phyloP scores from a whole-genome alignment of 2,888 invertebrate species.

The Lucinisca nassula region DNA sequence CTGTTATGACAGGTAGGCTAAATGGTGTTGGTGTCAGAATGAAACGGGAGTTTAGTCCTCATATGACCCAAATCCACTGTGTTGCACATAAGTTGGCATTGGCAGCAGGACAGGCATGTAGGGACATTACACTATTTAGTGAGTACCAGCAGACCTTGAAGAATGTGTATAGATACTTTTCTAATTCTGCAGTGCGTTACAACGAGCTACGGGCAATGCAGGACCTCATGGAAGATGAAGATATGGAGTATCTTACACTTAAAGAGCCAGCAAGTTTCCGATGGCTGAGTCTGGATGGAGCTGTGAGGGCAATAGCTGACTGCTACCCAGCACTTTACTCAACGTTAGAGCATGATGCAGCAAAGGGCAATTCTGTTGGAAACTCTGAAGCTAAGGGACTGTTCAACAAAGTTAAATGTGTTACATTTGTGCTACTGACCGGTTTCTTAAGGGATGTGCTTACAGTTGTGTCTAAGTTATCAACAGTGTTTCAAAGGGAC shows the following conservation, averaged over 20 bases:
- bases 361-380: constrained; percentile 17
- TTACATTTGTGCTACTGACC: constrained; percentile 31
- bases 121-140: constrained; percentile 13
- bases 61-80: constrained; percentile 49
- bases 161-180: constrained; percentile 42
- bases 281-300: constrained; percentile 45
- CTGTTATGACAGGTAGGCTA: constrained; percentile 18
- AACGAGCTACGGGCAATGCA: constrained; percentile 37
- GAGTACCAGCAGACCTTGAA: constrained; percentile 43
- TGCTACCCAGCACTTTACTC: constrained; percentile 43
- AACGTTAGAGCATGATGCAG: constrained; percentile 28
- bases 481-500: constrained; percentile 35
- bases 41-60: constrained; percentile 2
- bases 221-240: not conserved
- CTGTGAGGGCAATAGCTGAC: constrained; percentile 36
- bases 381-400: constrained; percentile 40
- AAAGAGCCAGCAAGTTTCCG: constrained; percentile 56
- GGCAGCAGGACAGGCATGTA: constrained; percentile 60
- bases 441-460: constrained; percentile 46
- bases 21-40: constrained; percentile 39
- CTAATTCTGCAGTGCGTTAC: constrained; percentile 51
- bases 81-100: constrained; percentile 56
- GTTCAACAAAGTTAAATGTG: constrained; percentile 18
- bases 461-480: constrained; percentile 25
- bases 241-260: constrained; percentile 35